These are phyloP conservation scores for Kradibia gibbosae DNA, from an alignment of 1,140 invertebrate species.

Conservation along the genomic window DNA sequence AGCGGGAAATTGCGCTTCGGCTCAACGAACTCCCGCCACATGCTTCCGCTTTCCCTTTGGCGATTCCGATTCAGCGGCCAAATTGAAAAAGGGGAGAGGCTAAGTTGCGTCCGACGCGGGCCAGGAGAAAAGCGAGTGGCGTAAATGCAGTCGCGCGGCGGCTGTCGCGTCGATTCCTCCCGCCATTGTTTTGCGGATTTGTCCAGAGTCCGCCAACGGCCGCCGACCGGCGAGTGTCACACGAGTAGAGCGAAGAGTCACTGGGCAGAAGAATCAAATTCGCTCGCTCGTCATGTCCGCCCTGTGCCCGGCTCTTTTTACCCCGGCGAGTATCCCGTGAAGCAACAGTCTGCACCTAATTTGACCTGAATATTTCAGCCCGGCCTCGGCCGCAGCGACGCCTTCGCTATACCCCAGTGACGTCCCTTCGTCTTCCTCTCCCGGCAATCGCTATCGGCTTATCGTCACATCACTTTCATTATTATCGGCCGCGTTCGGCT, in stretches of 20 bases:
- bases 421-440: too few species aligned
- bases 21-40: neutral
- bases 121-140: neutral
- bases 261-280: constrained; percentile 23
- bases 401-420: too few species aligned
- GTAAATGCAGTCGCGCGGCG: neutral
- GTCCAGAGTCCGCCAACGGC: neutral
- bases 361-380: neutral
- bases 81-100: neutral
- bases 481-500: too few species aligned
- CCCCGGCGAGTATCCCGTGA: neutral
- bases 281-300: neutral
- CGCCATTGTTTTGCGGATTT: constrained; percentile 1
- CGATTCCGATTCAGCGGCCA: neutral
- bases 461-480: too few species aligned
- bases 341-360: constrained; percentile 26
- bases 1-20: constrained; percentile 32
- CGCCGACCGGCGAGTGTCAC: neutral
- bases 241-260: constrained; percentile 11
- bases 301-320: neutral
- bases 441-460: too few species aligned
- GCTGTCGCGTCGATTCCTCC: neutral
- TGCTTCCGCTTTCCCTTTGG: neutral
- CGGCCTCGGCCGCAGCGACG: too few species aligned
- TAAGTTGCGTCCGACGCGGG: neutral